Evolutionary conservation across 2,888 invertebrate genomes (phyloP).

Genomic region (Drosophila subsilvestris): DNA sequence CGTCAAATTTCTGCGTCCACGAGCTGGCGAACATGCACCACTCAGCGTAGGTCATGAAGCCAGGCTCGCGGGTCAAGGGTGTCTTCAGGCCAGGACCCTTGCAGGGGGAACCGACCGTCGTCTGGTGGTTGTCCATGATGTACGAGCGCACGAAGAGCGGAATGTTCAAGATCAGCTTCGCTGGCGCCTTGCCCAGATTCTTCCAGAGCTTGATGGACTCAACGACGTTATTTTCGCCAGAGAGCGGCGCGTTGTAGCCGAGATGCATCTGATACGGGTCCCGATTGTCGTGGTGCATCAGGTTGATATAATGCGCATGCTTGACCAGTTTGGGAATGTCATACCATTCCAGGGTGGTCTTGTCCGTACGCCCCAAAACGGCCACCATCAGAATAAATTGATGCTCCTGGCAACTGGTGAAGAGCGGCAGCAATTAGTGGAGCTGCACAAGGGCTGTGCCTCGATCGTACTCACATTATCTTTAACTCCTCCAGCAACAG

Average conservation of each 20-base stretch:
- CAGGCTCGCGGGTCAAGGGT: conserved; percentile 20
- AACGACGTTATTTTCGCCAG: conserved; percentile 33
- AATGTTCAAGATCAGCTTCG: conserved; percentile 55
- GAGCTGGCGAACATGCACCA: conserved; percentile 27
- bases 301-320: conserved; percentile 60
- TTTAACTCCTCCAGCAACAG: conserved; percentile 70
- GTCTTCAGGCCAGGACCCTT: conserved; percentile 47
- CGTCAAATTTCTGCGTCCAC: conserved; percentile 65
- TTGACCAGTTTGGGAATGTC: conserved; percentile 58
- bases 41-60: conserved; percentile 56
- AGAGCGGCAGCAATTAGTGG: too few relatives aligned
- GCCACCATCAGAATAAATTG: conserved; percentile 88
- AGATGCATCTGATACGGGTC: conserved; percentile 23
- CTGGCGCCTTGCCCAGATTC: conserved; percentile 9
- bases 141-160: conserved; percentile 85
- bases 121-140: conserved; percentile 86
- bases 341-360: conserved; percentile 42
- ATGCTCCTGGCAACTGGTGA: conserved; percentile 45
- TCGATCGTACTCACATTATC: conserved; percentile 34
- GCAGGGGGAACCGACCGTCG: conserved; percentile 38
- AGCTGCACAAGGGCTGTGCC: not conserved
- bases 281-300: conserved; percentile 57
- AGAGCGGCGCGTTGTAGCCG: conserved; percentile 57
- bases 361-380: conserved; percentile 63
- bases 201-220: conserved; percentile 47